Evolutionary conservation across 2,113 vertebrate genomes (phyloP).

Genomic region (Oncorhynchus clarkii): DNA sequence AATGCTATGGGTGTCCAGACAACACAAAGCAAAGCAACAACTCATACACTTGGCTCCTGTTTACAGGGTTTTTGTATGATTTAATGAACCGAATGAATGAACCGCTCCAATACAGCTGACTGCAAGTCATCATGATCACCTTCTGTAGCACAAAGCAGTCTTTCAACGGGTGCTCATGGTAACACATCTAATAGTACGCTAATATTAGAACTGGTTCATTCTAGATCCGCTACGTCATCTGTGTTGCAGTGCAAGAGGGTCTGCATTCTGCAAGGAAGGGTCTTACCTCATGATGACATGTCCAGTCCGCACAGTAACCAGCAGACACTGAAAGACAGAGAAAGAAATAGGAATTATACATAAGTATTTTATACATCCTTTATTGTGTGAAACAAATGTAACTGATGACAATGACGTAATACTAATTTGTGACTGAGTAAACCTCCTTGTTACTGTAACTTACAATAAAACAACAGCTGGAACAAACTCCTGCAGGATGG

Average conservation of each 20-base stretch:
- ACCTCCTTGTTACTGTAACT: no score
- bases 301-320: conserved; percentile 94
- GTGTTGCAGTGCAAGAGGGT: conserved; percentile 10
- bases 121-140: conserved; percentile 9
- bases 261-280: neutral
- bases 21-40: neutral
- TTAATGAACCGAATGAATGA: conserved; percentile 1
- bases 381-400: no score
- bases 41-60: neutral
- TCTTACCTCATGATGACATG: conserved; percentile 96
- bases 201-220: conserved; percentile 21
- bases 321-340: conserved; percentile 79
- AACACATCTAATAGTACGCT: neutral
- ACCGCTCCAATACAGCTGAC: neutral
- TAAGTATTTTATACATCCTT: no score
- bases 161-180: conserved; percentile 27
- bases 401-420: no score
- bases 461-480: no score
- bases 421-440: no score
- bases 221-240: conserved; percentile 28
- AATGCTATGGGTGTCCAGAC: no score
- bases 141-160: conserved; percentile 25
- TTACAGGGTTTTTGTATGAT: neutral
- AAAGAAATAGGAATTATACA: neutral
- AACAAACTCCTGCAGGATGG: no score